Base-by-base conservation (phyloP, 2,113 vertebrate species). In the Condylura cristata region DNA sequence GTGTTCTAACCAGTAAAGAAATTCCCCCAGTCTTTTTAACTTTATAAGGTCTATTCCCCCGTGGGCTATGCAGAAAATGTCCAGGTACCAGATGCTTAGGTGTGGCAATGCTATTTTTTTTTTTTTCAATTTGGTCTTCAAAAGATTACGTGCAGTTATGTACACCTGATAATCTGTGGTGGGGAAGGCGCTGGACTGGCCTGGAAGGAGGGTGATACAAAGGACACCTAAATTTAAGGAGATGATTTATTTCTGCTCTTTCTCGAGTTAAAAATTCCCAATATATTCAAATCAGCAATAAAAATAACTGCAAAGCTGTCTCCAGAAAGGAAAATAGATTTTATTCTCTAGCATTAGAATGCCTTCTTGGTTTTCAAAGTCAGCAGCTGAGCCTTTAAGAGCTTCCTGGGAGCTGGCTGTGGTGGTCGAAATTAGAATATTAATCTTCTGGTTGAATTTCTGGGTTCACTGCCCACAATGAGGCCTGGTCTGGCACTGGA, bases 271-370 rank as follows among this genome's bases (percentile, higher is more conserved):
- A 97, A 93, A 61, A 90, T 24, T 92, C 26, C 86, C 8, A 61
- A 39, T 78, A 91, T 14, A n/a, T 66, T 93, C 61, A 86, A 78
- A 34, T 93, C 66, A 92, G 90, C 82, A 94, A 60, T 95, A 93
- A 74, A 95, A n/a, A 48, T 91, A 34, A 95, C 78, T 92, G 66
- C 88, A 97, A 70, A 78, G 93, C 95, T 65, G 72, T 63, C 81
- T 78, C 94, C 66, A 81, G 90, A 97, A 97, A 81, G 96, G 91
- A 13, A 96, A 95, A 74, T 60, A 70, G 92, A 91, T 76, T 96
- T 94, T 93, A 96, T 89, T 88, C 7, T 10, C 26, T 86, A 79
- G 78, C 79, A 39, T 88, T 96, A 81, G 75, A 93, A 70, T 93
- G 16, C 71, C 11, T 79, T 94, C 1, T 74, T 96, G 30, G 80